Evolutionary conservation across 2,797 vertebrate genomes (phyloP).

Genomic region (Hyperoplus immaculatus): DNA sequence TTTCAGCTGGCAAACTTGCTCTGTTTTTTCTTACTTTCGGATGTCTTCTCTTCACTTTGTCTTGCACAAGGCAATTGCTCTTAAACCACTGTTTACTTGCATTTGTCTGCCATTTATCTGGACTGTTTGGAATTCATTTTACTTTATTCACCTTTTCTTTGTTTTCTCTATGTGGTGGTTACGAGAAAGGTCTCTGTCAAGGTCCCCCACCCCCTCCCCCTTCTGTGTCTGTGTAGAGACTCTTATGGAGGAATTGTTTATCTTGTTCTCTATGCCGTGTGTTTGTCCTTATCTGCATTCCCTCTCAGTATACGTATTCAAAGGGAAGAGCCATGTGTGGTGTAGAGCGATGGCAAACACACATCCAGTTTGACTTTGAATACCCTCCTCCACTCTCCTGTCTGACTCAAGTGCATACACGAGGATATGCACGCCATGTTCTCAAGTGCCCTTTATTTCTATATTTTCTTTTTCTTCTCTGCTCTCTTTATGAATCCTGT

Average conservation of each 20-base stretch:
- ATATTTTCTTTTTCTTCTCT: conserved; percentile 46
- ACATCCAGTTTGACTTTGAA: conserved; percentile 83
- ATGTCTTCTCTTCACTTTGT: conserved; percentile 62
- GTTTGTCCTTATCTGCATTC: conserved; percentile 76
- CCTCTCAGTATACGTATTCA: conserved; percentile 74
- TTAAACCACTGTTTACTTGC: conserved; percentile 65
- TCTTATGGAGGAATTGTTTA: conserved; percentile 56
- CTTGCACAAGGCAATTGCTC: conserved; percentile 73
- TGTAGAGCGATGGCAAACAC: conserved; percentile 71
- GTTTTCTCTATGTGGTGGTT: conserved; percentile 46
- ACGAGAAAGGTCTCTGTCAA: conserved; percentile 54
- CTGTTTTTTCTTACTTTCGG: conserved; percentile 60
- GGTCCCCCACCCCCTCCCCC: background rate
- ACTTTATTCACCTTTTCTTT: conserved; percentile 45
- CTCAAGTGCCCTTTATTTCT: conserved; percentile 53
- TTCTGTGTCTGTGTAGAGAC: conserved; percentile 53
- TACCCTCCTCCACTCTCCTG: conserved; percentile 70
- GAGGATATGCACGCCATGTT: conserved; percentile 66
- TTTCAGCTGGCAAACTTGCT: conserved; percentile 80
- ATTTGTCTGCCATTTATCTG: conserved; percentile 66
- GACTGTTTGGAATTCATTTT: conserved; percentile 43
- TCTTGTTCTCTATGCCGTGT: conserved; percentile 65
- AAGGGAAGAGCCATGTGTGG: conserved; percentile 76
- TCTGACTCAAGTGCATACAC: conserved; percentile 71
- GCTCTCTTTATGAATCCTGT: conserved; percentile 49